These are phyloP conservation scores for Aphodius sticticus DNA, from an alignment of 2,888 invertebrate genomes.

Conservation along the genomic window DNA sequence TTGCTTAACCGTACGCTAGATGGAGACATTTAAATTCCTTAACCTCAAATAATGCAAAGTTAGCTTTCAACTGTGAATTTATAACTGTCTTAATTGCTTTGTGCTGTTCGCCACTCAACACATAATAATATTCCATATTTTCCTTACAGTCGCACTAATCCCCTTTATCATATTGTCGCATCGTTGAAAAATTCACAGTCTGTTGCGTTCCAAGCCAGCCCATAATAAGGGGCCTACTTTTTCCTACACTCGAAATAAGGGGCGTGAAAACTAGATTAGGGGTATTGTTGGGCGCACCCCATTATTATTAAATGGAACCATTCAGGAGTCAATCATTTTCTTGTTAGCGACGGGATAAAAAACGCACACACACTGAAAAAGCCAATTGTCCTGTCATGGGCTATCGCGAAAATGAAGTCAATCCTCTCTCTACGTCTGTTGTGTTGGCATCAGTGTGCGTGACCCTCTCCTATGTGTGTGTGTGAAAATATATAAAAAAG, in stretches of 20 bases:
- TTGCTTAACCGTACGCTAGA: background rate
- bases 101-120: background rate
- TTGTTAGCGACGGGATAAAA: conserved; percentile 34
- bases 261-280: conserved; percentile 52
- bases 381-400: conserved; percentile 43
- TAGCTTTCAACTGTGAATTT: background rate
- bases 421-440: conserved; percentile 5
- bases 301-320: conserved; percentile 51
- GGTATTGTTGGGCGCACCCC: conserved; percentile 44
- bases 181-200: conserved; percentile 42
- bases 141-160: background rate
- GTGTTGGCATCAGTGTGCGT: background rate
- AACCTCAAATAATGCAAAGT: background rate
- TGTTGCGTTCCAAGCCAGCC: conserved; percentile 34
- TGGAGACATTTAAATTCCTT: background rate
- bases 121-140: background rate
- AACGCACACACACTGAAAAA: background rate
- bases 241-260: conserved; percentile 30
- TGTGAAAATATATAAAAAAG: background rate
- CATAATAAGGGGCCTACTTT: background rate
- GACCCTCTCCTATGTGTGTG: background rate
- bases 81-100: background rate
- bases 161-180: conserved; percentile 27
- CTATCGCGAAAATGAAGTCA: conserved; percentile 39
- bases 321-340: conserved; percentile 50